These are phyloP conservation scores for Pseudopipra pipra DNA, from an alignment of 2,113 vertebrate species.

Conservation along the genomic window DNA sequence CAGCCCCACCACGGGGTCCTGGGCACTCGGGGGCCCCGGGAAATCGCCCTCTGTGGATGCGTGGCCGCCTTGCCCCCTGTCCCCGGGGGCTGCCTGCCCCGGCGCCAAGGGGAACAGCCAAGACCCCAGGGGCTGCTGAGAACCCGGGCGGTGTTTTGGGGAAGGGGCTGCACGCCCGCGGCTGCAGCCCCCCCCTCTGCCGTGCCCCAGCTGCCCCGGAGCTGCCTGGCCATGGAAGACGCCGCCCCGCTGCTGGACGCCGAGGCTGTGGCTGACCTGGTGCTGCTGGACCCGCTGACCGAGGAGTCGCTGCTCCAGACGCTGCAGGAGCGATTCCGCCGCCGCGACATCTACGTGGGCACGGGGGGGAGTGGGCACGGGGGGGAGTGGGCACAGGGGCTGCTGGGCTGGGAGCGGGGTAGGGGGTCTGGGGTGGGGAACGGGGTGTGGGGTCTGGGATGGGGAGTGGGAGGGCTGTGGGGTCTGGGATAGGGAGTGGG, in stretches of 20 bases:
- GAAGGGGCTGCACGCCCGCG: accelerated
- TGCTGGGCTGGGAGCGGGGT: not conserved
- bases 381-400: not conserved
- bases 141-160: accelerated
- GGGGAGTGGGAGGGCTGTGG: not conserved
- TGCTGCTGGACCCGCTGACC: slow-evolving; percentile 76
- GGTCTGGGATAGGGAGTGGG: not conserved
- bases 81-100: too few relatives aligned
- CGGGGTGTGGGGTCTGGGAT: not conserved
- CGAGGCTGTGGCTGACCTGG: slow-evolving; percentile 72
- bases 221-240: slow-evolving; percentile 36
- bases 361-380: accelerated
- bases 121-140: not conserved
- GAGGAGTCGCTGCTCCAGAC: slow-evolving; percentile 75
- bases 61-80: not conserved
- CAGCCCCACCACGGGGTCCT: not conserved
- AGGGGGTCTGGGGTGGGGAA: not conserved
- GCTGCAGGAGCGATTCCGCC: slow-evolving; percentile 71
- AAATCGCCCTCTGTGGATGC: not conserved
- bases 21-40: not conserved
- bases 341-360: slow-evolving; percentile 77
- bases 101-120: accelerated
- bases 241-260: slow-evolving; percentile 44
- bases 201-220: not conserved
- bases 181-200: not conserved